phyloP scores from a whole-genome alignment of 2,888 invertebrate genomes.

The Caenorhabditis sp. region DNA sequence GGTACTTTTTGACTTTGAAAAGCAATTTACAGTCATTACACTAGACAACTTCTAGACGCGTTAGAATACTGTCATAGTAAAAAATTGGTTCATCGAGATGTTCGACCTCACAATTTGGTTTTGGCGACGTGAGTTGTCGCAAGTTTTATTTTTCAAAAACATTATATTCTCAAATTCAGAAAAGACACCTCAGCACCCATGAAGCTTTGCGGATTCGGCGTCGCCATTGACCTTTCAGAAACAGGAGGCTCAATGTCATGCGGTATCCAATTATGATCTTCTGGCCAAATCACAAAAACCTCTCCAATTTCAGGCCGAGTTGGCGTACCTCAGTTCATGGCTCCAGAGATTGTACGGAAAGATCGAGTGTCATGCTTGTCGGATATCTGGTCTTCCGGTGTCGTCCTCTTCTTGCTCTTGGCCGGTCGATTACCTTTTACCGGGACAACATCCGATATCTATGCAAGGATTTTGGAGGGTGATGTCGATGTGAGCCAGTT shows the following conservation, averaged over 20 bases:
- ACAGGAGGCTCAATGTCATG: slow-evolving; percentile 43
- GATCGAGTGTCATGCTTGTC: slow-evolving; percentile 86
- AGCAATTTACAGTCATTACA: slow-evolving; percentile 95
- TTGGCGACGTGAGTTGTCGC: slow-evolving; percentile 89
- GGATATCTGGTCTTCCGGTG: slow-evolving; percentile 97
- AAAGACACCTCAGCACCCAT: slow-evolving; percentile 98
- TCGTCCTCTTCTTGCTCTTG: slow-evolving; percentile 92
- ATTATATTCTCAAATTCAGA: slow-evolving; percentile 83
- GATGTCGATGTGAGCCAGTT: slow-evolving; percentile 83
- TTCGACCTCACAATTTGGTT: slow-evolving; percentile 96
- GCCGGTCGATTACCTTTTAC: slow-evolving; percentile 96
- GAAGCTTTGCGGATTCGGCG: slow-evolving; percentile 97
- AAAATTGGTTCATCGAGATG: slow-evolving; percentile 97
- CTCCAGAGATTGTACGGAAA: slow-evolving; percentile 92
- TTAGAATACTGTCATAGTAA: slow-evolving; percentile 98
- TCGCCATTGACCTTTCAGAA: slow-evolving; percentile 92
- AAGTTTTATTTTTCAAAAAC: neutral
- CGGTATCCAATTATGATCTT: slow-evolving; percentile 23
- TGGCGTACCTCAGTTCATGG: slow-evolving; percentile 98
- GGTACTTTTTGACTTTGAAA: slow-evolving; percentile 4
- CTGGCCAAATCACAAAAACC: neutral
- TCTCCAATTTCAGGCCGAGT: slow-evolving; percentile 87
- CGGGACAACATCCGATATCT: slow-evolving; percentile 94
- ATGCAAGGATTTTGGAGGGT: slow-evolving; percentile 89
- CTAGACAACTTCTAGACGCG: slow-evolving; percentile 97